phyloP scores from a whole-genome alignment of 2,888 invertebrate genomes.

The Dichetophora obliterata region DNA sequence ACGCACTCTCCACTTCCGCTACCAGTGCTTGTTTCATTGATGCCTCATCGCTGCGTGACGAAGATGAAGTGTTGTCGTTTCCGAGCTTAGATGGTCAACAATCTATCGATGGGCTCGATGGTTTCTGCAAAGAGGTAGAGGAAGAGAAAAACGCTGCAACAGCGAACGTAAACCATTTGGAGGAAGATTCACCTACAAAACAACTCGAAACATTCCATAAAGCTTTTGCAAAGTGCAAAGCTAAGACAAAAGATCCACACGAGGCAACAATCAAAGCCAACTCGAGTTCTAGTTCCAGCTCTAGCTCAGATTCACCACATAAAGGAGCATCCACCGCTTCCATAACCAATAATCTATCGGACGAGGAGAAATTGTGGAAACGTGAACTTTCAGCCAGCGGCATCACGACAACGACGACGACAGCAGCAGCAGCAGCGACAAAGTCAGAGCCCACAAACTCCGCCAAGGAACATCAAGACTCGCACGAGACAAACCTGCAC shows the following conservation, averaged over 20 bases:
- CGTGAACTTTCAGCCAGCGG: conserved; percentile 52
- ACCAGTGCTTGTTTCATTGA: conserved; percentile 80
- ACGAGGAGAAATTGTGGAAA: conserved; percentile 66
- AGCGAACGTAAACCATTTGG: conserved; percentile 29
- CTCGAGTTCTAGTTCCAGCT: conserved; percentile 58
- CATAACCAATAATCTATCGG: conserved; percentile 62
- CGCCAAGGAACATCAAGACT: conserved; percentile 7
- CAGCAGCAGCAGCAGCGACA: neutral
- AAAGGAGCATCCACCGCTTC: conserved; percentile 53
- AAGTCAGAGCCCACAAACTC: neutral
- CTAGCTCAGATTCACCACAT: conserved; percentile 54
- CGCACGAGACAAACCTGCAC: conserved; percentile 36
- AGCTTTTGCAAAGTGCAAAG: conserved; percentile 67
- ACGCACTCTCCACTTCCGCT: conserved; percentile 60
- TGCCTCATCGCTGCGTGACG: conserved; percentile 81
- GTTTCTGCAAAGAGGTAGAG: conserved; percentile 12
- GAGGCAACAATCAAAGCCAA: conserved; percentile 35
- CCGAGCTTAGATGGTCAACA: conserved; percentile 57
- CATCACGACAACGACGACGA: neutral
- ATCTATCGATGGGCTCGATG: conserved; percentile 41
- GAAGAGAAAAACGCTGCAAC: neutral
- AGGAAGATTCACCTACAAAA: conserved; percentile 57
- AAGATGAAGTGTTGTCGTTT: conserved; percentile 72
- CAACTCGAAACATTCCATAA: conserved; percentile 67
- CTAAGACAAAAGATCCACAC: conserved; percentile 48